Evolutionary conservation across 2,797 vertebrate genomes (phyloP), one percentile per base, ranked within the genome.

Genomic region (Loriculus beryllinus): DNA sequence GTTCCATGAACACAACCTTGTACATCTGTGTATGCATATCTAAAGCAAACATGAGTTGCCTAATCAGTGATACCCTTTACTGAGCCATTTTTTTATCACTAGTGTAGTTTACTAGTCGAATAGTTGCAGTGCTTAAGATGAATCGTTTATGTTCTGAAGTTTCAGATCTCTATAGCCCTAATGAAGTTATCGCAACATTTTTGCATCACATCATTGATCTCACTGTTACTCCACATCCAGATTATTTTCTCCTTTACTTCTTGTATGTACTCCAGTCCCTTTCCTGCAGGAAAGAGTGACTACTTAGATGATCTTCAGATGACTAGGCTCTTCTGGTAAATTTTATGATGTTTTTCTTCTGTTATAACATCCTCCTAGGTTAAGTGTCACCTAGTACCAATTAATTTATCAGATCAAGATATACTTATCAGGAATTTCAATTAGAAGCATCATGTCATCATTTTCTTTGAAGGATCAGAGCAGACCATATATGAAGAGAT

Each of bases 401-500:
- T 59, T 69, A 57, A 72, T 82, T 88, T 54, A n/a, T 72, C 29
- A 70, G 25, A 67, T 29, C 22, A n/a, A 63, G 42, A 40, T 68
- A 9, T 48, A 21, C 74, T 83, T 68, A 83, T 45, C 22, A 65
- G 35, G 28, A 71, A 59, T 22, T 57, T 88, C 8, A 9, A 9
- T 54, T 42, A 59, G 35, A 76, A 76, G 12, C 8, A 56, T 63
- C 9, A 4, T 28, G 39, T 16, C 22, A 74, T 86, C 17, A 14
- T 90, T 78, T 75, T 75, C 48, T 51, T 63, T 42, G 57, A 48
- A 47, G 6, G 37, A 22, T 77, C 16, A 26, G 21, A 10, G 16
- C 6, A 59, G 17, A 22, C 22, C 37, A 5, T 45, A 10, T n/a
- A 6, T 3, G 3, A 65, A 60, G 14, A 35, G 20, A 9, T 0